phyloP scores from a whole-genome alignment of 2,888 invertebrate species.

The Autographa pulchrina region DNA sequence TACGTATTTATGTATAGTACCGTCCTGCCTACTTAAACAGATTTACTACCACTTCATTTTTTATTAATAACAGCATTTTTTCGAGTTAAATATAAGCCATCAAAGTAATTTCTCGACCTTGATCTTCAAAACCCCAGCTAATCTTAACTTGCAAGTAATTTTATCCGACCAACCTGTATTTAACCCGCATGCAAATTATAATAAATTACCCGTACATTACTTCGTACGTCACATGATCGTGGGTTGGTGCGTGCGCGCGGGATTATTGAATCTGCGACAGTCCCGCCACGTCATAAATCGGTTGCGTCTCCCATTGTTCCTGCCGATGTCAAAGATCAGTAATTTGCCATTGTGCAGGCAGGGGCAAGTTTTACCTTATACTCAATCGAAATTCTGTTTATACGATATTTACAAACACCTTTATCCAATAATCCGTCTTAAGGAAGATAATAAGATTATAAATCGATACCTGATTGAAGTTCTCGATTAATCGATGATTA shows the following conservation, averaged over 20 bases:
- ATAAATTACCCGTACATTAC: constrained; percentile 64
- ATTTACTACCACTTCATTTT: neutral
- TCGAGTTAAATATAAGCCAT: constrained; percentile 29
- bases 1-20: neutral
- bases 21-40: neutral
- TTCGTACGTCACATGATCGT: constrained; percentile 67
- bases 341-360: constrained; percentile 85
- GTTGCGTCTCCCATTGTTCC: constrained; percentile 84
- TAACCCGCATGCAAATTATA: constrained; percentile 66
- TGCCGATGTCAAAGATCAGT: constrained; percentile 87
- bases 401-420: constrained; percentile 13
- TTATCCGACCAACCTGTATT: constrained; percentile 61
- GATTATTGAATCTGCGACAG: constrained; percentile 76
- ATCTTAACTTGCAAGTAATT: constrained; percentile 52
- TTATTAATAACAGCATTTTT: constrained; percentile 15
- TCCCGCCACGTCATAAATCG: constrained; percentile 77
- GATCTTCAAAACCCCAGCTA: constrained; percentile 53
- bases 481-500: constrained; percentile 27
- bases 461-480: constrained; percentile 23
- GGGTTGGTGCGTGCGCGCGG: constrained; percentile 70
- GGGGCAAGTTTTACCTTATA: constrained; percentile 60
- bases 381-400: constrained; percentile 24
- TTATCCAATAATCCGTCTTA: constrained; percentile 11
- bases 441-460: constrained; percentile 25
- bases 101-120: constrained; percentile 46